A percentile compares a stretch with the other conserved stretches of the same genome.
Evolutionary conservation across 2,113 vertebrate genomes (phyloP).

Genomic region (Podocnemis expansa): DNA sequence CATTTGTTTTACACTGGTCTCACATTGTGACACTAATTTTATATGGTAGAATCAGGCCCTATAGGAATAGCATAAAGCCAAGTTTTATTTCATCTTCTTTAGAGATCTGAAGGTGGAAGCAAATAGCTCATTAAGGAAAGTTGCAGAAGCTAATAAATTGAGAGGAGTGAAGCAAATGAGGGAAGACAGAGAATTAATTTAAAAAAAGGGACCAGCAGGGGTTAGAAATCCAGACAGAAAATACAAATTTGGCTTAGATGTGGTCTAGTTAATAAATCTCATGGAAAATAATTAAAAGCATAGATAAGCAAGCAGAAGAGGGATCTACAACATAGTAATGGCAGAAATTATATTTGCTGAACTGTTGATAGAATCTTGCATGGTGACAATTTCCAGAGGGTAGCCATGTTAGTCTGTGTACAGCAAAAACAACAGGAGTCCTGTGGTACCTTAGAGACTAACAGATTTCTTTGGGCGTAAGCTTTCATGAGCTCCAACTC

Average conservation of each 20-base stretch:
- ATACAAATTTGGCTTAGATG: slow-evolving; percentile 38
- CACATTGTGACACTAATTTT: background rate
- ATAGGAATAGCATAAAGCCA: slow-evolving; percentile 39
- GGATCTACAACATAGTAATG: background rate
- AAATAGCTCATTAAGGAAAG: slow-evolving; percentile 64
- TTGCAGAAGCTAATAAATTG: slow-evolving; percentile 70
- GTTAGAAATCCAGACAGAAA: slow-evolving; percentile 57
- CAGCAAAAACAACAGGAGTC: too few species aligned
- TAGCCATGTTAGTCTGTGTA: too few species aligned
- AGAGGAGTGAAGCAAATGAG: slow-evolving; percentile 38
- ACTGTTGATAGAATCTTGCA: too few species aligned
- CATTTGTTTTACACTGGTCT: background rate
- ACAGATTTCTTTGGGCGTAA: too few species aligned
- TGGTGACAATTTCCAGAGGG: too few species aligned
- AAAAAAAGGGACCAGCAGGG: slow-evolving; percentile 45
- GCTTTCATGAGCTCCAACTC: too few species aligned
- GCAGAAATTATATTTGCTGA: slow-evolving; percentile 32
- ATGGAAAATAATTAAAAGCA: slow-evolving; percentile 44
- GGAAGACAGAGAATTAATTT: slow-evolving; percentile 63
- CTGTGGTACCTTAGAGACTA: too few species aligned
- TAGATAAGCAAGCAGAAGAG: slow-evolving; percentile 17
- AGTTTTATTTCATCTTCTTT: slow-evolving; percentile 68
- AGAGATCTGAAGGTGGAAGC: slow-evolving; percentile 59
- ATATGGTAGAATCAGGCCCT: background rate
- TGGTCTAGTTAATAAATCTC: slow-evolving; percentile 11